Evolutionary conservation across 2,888 invertebrate genomes (phyloP), one percentile per base, ranked within the genome.

Genomic region (Luperina testacea): DNA sequence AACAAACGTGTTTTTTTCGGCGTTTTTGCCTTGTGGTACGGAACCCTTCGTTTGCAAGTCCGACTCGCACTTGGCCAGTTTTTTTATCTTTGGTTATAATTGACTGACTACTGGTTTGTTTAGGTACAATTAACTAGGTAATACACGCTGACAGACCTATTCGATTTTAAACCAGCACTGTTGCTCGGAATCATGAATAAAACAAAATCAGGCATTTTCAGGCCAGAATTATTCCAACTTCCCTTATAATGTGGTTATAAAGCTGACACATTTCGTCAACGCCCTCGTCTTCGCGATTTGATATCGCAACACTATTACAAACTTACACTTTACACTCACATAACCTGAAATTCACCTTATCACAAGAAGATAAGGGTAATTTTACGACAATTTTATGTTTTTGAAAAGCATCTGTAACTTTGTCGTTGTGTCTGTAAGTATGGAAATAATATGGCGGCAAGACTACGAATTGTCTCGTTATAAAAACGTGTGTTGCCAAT

Each of bases 401-500:
- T 38, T 7, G 4, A 20, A 81, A 61, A 15, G 64, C 45, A 69
- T 81, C 63, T 51, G 42, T 78, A 77, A 79, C 6, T 71, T 82
- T 78, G 87, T 75, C 64, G 72, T 80, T 64, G 72, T 78, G 80
- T 80, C 80, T 79, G 88, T 92, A 93, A 93, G 92, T 95, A 95
- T 96, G 95, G 94, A 94, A 96, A 96, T 96, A 95, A 94, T 93
- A 95, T 92, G 92, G 94, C 94, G 92, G 94, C 94, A 95, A 95
- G 96, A 94, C 93, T 96, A 95, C 94, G 94, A 96, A 96, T 96
- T 91, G 95, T 95, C 94, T 95, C 90, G 89, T 94, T 95, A 93
- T 90, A 94, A 93, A 94, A 93, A 92, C 17, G n/a, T 64, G 84
- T 80, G 86, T 88, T 87, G 78, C 86, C 82, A 88, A 53, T 72